phyloP scores from a whole-genome alignment of 2,113 vertebrate genomes.

The Gobio gobio region DNA sequence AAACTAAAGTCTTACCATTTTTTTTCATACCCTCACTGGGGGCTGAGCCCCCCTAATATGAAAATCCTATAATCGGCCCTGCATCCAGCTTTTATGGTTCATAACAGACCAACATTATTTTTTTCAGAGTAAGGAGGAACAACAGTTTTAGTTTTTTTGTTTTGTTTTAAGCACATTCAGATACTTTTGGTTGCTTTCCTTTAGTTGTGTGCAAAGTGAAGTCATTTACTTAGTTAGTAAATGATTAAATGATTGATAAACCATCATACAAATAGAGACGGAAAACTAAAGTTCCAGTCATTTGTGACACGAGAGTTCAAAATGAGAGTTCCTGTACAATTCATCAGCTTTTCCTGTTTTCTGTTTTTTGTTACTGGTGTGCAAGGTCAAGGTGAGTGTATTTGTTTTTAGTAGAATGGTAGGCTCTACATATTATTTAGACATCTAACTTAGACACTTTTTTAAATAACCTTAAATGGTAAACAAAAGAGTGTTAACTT shows the following conservation, averaged over 20 bases:
- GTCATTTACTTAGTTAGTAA: constrained; percentile 1
- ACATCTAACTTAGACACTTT: neutral
- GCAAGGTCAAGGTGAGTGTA: constrained; percentile 37
- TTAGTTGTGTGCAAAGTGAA: too few species aligned
- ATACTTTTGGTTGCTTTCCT: too few species aligned
- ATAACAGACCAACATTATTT: too few species aligned
- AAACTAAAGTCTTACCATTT: too few species aligned
- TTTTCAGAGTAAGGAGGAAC: too few species aligned
- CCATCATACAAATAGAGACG: neutral
- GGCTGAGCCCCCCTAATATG: too few species aligned
- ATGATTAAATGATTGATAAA: constrained; percentile 40
- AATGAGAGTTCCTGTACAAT: constrained; percentile 31
- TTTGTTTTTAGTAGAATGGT: neutral
- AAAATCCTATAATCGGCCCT: too few species aligned
- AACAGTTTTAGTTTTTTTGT: too few species aligned
- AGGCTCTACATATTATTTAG: neutral
- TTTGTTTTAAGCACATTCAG: too few species aligned
- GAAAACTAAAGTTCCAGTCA: neutral
- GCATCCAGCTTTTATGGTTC: too few species aligned
- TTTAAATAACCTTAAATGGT: neutral
- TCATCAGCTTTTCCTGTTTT: constrained; percentile 24
- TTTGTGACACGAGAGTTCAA: neutral
- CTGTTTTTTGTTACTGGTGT: neutral
- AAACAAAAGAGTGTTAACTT: neutral
- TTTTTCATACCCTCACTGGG: too few species aligned